Evolutionary conservation across 2,797 vertebrate species (phyloP), one percentile per base, ranked within the genome.

Genomic region (Decapterus maruadsi): DNA sequence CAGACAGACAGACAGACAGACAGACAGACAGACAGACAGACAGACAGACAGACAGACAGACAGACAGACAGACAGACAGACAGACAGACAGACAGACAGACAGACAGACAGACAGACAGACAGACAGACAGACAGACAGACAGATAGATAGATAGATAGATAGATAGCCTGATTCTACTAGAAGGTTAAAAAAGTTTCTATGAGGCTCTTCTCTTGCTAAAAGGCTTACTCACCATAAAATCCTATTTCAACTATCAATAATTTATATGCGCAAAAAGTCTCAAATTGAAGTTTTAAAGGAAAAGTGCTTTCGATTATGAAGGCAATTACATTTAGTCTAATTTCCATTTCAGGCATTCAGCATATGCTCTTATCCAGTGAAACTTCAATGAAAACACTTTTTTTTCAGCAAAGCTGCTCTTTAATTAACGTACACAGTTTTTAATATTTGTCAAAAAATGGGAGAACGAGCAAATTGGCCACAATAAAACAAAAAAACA

Each of bases 251-350:
- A 70, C 73, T 68, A 86, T 89, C 62, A 88, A 88, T 90, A 85
- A 90, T 92, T 86, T 74, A 90, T 82, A 82, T 53, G 72, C 61
- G 66, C 61, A 85, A 84, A 87, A 80, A 71, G 72, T 74, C 71
- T 71, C 59, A 85, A 88, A 87, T 80, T 73, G 63, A 90, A 77
- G 76, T 81, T 84, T 87, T 85, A 86, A 80, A 71, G 57, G 48
- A 83, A 88, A 91, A 90, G 69, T 82, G 79, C 78, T 88, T 86
- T 79, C 67, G 67, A 85, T 87, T 85, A 88, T 73, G 48, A 87
- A 83, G 72, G 86, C 79, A 89, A 88, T 88, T 88, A 82, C 60
- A 81, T 86, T 81, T 63, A 71, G 55, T 72, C 77, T 82, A 20
- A 83, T 89, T 85, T 89, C 66, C 68, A 83, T 80, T 85, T 74